phyloP scores from a whole-genome alignment of 2,797 vertebrate species.

The Dallia pectoralis region DNA sequence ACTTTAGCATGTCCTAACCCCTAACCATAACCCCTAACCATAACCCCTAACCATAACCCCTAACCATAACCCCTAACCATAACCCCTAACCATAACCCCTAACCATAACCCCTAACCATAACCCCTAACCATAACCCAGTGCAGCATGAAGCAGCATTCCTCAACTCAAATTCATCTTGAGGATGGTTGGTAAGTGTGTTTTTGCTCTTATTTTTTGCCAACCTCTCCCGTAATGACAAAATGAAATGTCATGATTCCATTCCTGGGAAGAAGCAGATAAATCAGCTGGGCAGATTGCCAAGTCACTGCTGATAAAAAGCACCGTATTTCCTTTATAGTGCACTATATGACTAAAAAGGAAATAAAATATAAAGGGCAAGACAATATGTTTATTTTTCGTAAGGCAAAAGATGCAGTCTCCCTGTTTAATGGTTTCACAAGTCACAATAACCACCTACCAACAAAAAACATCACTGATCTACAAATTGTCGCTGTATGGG shows the following conservation, averaged over 20 bases:
- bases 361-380: slow-evolving; percentile 1
- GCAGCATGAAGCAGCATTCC: slow-evolving; percentile 55
- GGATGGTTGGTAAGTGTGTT: slow-evolving; percentile 60
- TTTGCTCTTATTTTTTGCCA: slow-evolving; percentile 35
- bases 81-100: too few relatives aligned
- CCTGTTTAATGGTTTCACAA: slow-evolving; percentile 31
- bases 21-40: too few relatives aligned
- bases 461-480: not conserved
- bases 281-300: slow-evolving; percentile 42
- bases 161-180: slow-evolving; percentile 49
- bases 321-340: not conserved
- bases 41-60: too few relatives aligned
- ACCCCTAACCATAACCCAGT: too few relatives aligned
- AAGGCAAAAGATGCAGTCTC: slow-evolving; percentile 68
- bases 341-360: too few relatives aligned
- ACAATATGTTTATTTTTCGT: slow-evolving; percentile 40
- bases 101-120: too few relatives aligned
- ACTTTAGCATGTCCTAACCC: slow-evolving; percentile 57
- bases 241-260: slow-evolving; percentile 43
- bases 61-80: too few relatives aligned
- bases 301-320: slow-evolving; percentile 24
- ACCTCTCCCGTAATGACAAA: slow-evolving; percentile 18
- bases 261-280: slow-evolving; percentile 24
- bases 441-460: not conserved
- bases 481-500: not conserved